Evolutionary conservation across 37 sponge, comb jelly and placozoan species (phyloP), one percentile per base, ranked within the genome.

Genomic region (Lycopodina hypogea): DNA sequence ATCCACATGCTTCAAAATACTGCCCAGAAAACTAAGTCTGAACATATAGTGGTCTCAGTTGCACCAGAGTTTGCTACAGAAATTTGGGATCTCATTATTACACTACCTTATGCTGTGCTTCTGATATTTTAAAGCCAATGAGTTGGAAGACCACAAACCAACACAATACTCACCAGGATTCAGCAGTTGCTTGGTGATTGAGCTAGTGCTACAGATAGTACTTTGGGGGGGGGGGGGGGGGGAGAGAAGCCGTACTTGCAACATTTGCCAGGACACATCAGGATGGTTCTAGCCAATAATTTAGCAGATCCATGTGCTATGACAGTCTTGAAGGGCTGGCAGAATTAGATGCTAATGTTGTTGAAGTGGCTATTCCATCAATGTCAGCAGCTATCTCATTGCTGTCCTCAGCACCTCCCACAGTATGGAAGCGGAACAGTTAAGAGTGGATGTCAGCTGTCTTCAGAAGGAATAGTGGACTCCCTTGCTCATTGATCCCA

Each of bases 201-300:
- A n/a, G n/a, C n/a, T n/a, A n/a, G 28, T 24, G 41, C 56, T 21
- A 32, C 51, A n/a, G 60, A 73, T 35, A 51, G 41, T 22, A 56
- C 84, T 18, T 81, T 87, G 59, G 75, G 79, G 26, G 42, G 76
- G 1, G 80, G n/a, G n/a, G n/a, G n/a, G n/a, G n/a, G n/a, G n/a
- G n/a, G n/a, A n/a, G n/a, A n/a, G n/a, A n/a, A 86, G 30, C 71
- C 76, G 42, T 84, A 77, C 35, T 60, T 89, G 51, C 90, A 90
- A 34, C 72, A 86, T 15, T 76, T 84, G 53, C 86, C 90, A 1
- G 4, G 76, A 21, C 80, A 81, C 40, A 78, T 84, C 32, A 62
- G 86, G 21, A 84, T 90, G 86, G 86, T 90, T 1, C 62, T 90
- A 19, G 90, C 86, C 55, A n/a, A 85, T 78, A 24, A 50, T 82